Evolutionary conservation across 1,140 invertebrate genomes (phyloP).

Genomic region (Hirudo medicinalis): DNA sequence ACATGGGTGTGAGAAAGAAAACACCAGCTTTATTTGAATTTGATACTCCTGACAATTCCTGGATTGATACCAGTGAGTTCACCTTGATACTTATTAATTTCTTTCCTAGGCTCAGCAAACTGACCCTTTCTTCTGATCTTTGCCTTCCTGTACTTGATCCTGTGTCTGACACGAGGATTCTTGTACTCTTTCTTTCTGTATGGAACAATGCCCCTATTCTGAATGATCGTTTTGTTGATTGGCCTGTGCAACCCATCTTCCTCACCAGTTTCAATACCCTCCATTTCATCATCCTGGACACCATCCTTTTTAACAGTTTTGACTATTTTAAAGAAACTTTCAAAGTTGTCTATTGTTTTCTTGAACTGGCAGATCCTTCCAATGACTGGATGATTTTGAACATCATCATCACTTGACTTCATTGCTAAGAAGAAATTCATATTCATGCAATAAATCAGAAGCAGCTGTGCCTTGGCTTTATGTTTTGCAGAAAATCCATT

Average conservation of each 20-base stretch:
- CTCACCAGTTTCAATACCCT: not conserved
- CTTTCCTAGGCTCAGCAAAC: slow-evolving; percentile 58
- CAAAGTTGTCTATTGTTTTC: not conserved
- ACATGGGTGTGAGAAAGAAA: too few species aligned
- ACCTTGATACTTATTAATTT: slow-evolving; percentile 62
- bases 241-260: not conserved
- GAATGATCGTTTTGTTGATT: slow-evolving; percentile 52
- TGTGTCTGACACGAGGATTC: slow-evolving; percentile 80
- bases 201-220: slow-evolving; percentile 79
- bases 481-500: not conserved
- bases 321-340: not conserved
- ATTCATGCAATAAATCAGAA: not conserved
- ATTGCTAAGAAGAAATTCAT: not conserved
- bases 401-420: not conserved
- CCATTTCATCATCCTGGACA: not conserved
- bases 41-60: slow-evolving; percentile 43
- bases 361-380: not conserved
- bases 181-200: slow-evolving; percentile 70
- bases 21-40: slow-evolving; percentile 11
- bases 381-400: slow-evolving; percentile 5
- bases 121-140: slow-evolving; percentile 74
- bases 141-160: slow-evolving; percentile 73
- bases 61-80: slow-evolving; percentile 78
- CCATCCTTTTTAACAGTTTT: slow-evolving; percentile 1
- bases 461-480: not conserved